Evolutionary conservation across 2,797 vertebrate species (phyloP).

Genomic region (Sebastes hopkinsi): DNA sequence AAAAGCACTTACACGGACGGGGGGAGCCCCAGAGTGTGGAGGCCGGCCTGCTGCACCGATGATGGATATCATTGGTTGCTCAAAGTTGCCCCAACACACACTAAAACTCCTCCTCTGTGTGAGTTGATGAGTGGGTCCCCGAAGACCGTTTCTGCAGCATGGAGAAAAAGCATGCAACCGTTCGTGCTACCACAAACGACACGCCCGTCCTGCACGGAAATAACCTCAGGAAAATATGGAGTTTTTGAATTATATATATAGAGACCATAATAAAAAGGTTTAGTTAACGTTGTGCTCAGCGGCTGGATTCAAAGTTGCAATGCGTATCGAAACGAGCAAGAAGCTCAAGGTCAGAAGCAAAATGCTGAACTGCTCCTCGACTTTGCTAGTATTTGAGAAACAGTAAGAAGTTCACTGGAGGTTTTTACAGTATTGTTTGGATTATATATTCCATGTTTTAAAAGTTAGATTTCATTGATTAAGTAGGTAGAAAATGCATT

Average conservation of each 20-base stretch:
- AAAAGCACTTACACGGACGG: slow-evolving; percentile 20
- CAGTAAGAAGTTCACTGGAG: not conserved
- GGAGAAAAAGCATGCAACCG: slow-evolving; percentile 14
- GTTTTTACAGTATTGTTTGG: not conserved
- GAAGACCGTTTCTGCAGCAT: slow-evolving; percentile 21
- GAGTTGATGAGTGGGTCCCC: slow-evolving; percentile 46
- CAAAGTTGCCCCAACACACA: slow-evolving; percentile 35
- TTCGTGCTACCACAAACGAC: slow-evolving; percentile 24
- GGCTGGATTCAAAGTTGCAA: not conserved
- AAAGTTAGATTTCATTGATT: not conserved
- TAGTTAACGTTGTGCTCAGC: not conserved
- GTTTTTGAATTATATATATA: not conserved
- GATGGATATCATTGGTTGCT: slow-evolving; percentile 50
- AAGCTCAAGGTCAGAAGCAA: not conserved
- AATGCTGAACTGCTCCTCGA: not conserved
- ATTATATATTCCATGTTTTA: not conserved
- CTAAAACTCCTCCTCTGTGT: slow-evolving; percentile 59
- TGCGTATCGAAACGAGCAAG: not conserved
- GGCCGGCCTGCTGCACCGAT: slow-evolving; percentile 41
- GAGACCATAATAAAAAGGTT: slow-evolving; percentile 11
- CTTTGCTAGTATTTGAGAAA: not conserved
- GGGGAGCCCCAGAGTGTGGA: slow-evolving; percentile 35
- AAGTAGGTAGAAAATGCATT: not conserved
- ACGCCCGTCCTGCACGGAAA: slow-evolving; percentile 27
- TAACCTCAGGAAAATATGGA: not conserved